These are phyloP conservation scores for Asteroscopus sphinx DNA, from an alignment of 2,888 invertebrate genomes.

Conservation along the genomic window DNA sequence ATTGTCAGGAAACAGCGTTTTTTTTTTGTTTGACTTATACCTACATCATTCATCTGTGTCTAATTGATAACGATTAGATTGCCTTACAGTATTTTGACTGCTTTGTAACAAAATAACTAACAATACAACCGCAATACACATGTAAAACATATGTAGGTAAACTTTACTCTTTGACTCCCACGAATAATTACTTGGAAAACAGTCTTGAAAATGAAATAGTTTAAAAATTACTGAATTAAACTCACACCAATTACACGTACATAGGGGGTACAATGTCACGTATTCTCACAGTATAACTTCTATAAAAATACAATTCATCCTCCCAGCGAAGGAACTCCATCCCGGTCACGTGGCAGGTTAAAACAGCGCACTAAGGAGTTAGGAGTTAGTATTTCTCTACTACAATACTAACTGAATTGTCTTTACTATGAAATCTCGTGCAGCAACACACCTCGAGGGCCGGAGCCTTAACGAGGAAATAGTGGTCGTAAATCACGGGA, in stretches of 20 bases:
- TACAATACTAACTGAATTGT: constrained; percentile 66
- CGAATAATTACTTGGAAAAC: no score
- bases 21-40: constrained; percentile 12
- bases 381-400: constrained; percentile 35
- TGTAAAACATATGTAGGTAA: no score
- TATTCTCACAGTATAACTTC: constrained; percentile 24
- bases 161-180: no score
- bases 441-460: constrained; percentile 81
- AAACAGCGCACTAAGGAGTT: constrained; percentile 38
- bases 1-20: constrained; percentile 20
- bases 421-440: constrained; percentile 78
- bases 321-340: constrained; percentile 9
- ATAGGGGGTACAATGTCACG: constrained; percentile 33
- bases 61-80: no score
- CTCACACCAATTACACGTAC: constrained; percentile 16
- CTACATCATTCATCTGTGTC: no score
- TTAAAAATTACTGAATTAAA: constrained; percentile 21
- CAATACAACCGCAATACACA: no score
- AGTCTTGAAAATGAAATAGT: constrained; percentile 9
- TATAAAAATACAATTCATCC: constrained; percentile 44
- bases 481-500: constrained; percentile 88
- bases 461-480: constrained; percentile 87
- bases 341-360: constrained; percentile 27
- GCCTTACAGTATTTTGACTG: no score
- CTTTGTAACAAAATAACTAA: no score